Percentiles rank a stretch among this genome's conserved stretches.
Evolutionary conservation across 2,888 invertebrate genomes (phyloP).

Genomic region (Apantesis nais): DNA sequence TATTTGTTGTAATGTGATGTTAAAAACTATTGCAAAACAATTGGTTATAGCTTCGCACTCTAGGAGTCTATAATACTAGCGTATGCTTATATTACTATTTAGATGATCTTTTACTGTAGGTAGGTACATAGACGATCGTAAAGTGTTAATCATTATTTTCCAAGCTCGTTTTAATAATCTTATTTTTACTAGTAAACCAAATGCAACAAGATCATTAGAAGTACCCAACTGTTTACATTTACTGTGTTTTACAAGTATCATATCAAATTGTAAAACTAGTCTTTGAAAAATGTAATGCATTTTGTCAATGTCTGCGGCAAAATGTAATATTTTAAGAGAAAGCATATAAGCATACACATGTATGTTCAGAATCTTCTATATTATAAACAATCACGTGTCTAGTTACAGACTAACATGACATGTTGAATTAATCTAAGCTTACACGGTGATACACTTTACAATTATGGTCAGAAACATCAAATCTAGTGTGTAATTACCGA

Average conservation of each 20-base stretch:
- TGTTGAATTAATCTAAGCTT: slow-evolving; percentile 78
- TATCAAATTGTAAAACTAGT: neutral
- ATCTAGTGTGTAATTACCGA: slow-evolving; percentile 70
- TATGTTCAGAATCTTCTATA: slow-evolving; percentile 60
- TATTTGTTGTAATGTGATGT: slow-evolving; percentile 69
- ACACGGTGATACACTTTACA: slow-evolving; percentile 82
- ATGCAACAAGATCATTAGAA: neutral
- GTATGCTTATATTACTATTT: slow-evolving; percentile 51
- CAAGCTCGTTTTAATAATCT: slow-evolving; percentile 4
- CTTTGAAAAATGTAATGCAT: neutral
- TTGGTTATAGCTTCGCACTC: slow-evolving; percentile 81
- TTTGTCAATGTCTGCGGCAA: neutral
- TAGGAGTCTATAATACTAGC: slow-evolving; percentile 70
- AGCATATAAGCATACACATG: slow-evolving; percentile 55
- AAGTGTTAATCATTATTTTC: neutral
- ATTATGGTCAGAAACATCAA: slow-evolving; percentile 76
- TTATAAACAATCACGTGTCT: slow-evolving; percentile 74
- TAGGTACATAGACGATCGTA: neutral
- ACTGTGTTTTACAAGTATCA: neutral
- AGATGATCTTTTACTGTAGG: slow-evolving; percentile 27
- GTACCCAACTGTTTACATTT: neutral
- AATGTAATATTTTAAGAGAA: slow-evolving; percentile 5
- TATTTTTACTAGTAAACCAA: neutral
- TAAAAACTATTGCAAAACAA: slow-evolving; percentile 84
- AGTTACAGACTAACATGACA: slow-evolving; percentile 81